phyloP scores from a whole-genome alignment of 2,888 invertebrate genomes.

The Tinea pellionella region DNA sequence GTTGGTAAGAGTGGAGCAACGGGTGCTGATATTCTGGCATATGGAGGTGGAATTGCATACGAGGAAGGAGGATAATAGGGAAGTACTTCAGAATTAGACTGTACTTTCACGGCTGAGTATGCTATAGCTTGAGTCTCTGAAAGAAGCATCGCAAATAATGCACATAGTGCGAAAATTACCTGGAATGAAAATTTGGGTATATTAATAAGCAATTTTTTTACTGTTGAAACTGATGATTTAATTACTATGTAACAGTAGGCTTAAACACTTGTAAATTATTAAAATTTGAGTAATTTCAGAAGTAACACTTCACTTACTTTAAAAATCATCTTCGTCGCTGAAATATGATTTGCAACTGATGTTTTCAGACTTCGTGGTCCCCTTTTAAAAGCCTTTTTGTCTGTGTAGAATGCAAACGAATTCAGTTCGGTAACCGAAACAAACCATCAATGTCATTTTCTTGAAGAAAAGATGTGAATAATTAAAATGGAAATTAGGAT shows the following conservation, averaged over 20 bases:
- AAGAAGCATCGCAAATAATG: conserved; percentile 24
- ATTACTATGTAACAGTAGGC: too few relatives aligned
- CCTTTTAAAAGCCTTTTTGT: conserved; percentile 56
- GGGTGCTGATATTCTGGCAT: neutral
- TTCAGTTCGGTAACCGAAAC: conserved; percentile 63
- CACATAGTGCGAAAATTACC: conserved; percentile 26
- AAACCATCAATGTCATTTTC: conserved; percentile 63
- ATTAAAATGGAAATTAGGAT: conserved; percentile 61
- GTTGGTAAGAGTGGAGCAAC: neutral
- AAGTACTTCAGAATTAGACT: conserved; percentile 18
- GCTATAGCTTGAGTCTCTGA: neutral
- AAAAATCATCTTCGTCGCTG: conserved; percentile 55
- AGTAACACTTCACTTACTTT: conserved; percentile 35
- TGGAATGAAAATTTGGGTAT: conserved; percentile 23
- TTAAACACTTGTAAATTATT: too few relatives aligned
- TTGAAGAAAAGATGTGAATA: conserved; percentile 54
- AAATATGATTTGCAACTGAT: conserved; percentile 53
- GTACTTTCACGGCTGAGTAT: conserved; percentile 44
- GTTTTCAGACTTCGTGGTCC: conserved; percentile 42
- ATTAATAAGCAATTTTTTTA: neutral
- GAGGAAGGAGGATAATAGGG: neutral
- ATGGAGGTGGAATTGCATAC: neutral
- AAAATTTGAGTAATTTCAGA: too few relatives aligned
- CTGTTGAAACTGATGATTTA: too few relatives aligned
- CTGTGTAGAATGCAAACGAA: conserved; percentile 28